Conservation (phyloP, 2,888 invertebrate species). For the Callinectes sapidus region DNA sequence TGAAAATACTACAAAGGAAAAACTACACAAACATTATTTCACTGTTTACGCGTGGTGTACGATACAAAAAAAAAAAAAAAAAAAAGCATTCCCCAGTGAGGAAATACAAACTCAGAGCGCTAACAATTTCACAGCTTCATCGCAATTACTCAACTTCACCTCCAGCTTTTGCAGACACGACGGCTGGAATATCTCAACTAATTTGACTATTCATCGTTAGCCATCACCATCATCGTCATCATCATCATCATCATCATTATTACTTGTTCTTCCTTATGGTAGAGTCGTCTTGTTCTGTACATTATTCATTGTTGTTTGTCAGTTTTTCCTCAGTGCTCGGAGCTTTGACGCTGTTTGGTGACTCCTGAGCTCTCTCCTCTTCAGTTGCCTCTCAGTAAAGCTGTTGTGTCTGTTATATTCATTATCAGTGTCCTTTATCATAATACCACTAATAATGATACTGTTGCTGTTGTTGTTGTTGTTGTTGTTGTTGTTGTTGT, state of each 20-base stretch:
- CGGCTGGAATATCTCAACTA: neutral
- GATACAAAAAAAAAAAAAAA: neutral
- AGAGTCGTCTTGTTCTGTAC: neutral
- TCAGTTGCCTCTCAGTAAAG: neutral
- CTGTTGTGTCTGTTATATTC: neutral
- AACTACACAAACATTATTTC: neutral
- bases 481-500: no score
- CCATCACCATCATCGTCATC: neutral
- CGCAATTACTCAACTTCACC: neutral
- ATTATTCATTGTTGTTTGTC: neutral
- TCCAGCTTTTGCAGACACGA: neutral
- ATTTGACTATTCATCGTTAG: neutral
- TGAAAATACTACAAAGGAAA: neutral
- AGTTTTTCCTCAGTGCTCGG: neutral
- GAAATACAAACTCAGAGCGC: neutral
- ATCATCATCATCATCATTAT: neutral
- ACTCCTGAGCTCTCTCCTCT: neutral
- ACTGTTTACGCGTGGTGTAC: neutral
- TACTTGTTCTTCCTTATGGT: neutral
- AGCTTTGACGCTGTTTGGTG: neutral
- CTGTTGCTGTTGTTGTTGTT: no score
- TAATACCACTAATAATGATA: no score
- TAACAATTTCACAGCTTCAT: neutral
- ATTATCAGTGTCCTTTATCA: no score
- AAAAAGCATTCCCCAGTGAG: neutral